Percentiles rank a stretch among this genome's conserved stretches.
Evolutionary conservation across 2,113 vertebrate genomes (phyloP).

Genomic region (Sinocyclocheilus maitianheensis): DNA sequence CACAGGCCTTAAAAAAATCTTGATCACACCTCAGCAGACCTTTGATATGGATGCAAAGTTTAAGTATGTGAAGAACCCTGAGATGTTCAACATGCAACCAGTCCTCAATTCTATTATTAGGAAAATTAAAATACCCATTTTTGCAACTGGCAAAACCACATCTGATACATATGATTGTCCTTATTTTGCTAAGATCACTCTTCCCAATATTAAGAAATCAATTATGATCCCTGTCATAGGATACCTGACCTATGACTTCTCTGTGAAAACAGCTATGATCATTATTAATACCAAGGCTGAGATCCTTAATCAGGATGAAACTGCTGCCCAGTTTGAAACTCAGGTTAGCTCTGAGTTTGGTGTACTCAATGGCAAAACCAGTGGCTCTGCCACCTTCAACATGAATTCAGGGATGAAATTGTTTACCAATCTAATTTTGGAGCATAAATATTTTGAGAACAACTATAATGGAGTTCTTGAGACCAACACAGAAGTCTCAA

Average conservation of each 20-base stretch:
- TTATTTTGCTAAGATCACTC: conserved; percentile 78
- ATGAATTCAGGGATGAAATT: conserved; percentile 85
- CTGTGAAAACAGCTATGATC: conserved; percentile 87
- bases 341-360: conserved; percentile 82
- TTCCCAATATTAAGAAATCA: conserved; percentile 67
- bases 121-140: conserved; percentile 61
- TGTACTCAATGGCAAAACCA: conserved; percentile 83
- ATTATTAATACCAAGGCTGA: conserved; percentile 81
- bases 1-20: conserved; percentile 78
- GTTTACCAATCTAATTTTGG: conserved; percentile 83
- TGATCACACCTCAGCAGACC: conserved; percentile 85
- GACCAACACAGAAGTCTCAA: conserved; percentile 69
- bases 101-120: conserved; percentile 74
- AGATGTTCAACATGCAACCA: conserved; percentile 75
- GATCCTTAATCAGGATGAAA: conserved; percentile 83
- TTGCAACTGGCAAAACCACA: conserved; percentile 70
- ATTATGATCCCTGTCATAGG: conserved; percentile 82
- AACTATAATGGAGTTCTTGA: conserved; percentile 26
- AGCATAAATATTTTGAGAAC: conserved; percentile 63
- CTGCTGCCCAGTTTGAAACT: conserved; percentile 80
- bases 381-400: conserved; percentile 84
- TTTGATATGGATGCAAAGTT: conserved; percentile 81
- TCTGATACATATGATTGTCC: conserved; percentile 74
- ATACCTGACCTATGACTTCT: conserved; percentile 84
- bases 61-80: conserved; percentile 85